Conservation (phyloP, 2,888 invertebrate species). For the Pardosa pseudoannulata region DNA sequence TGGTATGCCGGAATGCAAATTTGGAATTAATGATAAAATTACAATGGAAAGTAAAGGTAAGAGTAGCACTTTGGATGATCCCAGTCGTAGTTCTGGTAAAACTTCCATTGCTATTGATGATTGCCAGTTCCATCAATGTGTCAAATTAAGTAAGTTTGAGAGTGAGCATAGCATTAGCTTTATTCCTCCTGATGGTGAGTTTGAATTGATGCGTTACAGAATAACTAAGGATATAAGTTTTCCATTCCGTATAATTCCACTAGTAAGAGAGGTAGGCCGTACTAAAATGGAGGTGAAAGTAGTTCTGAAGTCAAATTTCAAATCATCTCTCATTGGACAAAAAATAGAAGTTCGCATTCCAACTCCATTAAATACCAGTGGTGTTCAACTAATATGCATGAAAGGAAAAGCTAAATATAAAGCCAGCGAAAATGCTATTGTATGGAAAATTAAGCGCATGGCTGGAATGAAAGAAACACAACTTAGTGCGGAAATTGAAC, state of each 20-base stretch:
- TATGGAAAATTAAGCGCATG: constrained; percentile 86
- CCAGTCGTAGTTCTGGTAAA: constrained; percentile 90
- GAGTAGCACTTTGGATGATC: constrained; percentile 82
- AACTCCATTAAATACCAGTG: constrained; percentile 98
- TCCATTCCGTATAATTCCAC: constrained; percentile 98
- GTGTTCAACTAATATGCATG: constrained; percentile 98
- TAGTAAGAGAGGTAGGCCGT: constrained; percentile 97
- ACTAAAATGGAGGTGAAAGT: constrained; percentile 99
- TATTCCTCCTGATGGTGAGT: constrained; percentile 99
- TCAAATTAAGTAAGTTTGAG: constrained; percentile 99
- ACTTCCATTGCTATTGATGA: constrained; percentile 99
- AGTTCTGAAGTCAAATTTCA: constrained; percentile 99
- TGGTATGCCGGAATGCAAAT: constrained; percentile 99
- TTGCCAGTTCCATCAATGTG: constrained; percentile 99
- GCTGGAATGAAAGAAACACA: constrained; percentile 98
- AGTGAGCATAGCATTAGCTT: constrained; percentile 99
- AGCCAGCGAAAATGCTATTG: constrained; percentile 99
- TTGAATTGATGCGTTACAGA: constrained; percentile 99
- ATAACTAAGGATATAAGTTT: constrained; percentile 99
- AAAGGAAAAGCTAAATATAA: constrained; percentile 99
- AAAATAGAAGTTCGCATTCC: constrained; percentile 99
- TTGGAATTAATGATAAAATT: constrained; percentile 99
- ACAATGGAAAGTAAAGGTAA: constrained; percentile 87
- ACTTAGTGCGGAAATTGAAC: constrained; percentile 98
- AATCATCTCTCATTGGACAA: constrained; percentile 97